A percentile compares a stretch with the other conserved stretches of the same genome.
phyloP scores from a whole-genome alignment of 2,113 vertebrate genomes.

The Raphicerus campestris region DNA sequence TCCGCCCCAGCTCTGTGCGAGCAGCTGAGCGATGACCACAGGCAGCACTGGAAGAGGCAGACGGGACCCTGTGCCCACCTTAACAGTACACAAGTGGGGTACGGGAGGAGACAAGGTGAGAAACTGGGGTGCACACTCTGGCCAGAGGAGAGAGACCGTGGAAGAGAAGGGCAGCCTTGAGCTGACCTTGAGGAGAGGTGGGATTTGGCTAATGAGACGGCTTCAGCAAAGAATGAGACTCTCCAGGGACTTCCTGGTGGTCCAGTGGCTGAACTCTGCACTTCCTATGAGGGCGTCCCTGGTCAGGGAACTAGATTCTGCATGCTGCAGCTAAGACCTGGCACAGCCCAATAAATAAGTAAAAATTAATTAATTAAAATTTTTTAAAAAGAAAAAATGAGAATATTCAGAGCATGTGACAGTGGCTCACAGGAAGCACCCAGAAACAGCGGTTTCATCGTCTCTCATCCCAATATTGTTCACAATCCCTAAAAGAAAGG shows the following conservation, averaged over 20 bases:
- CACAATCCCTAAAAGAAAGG: background rate
- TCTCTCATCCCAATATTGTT: background rate
- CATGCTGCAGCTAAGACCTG: background rate
- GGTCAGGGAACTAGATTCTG: background rate
- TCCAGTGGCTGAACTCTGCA: background rate
- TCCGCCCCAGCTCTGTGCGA: background rate
- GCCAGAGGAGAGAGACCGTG: background rate
- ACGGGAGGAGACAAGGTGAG: background rate
- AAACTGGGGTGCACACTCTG: background rate
- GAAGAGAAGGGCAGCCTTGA: background rate
- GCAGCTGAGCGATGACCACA: background rate
- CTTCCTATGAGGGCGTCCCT: background rate
- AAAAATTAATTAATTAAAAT: background rate
- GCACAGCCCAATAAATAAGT: background rate
- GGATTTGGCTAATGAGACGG: background rate
- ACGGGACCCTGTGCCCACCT: background rate
- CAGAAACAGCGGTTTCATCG: background rate
- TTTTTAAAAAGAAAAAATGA: background rate
- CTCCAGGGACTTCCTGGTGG: background rate
- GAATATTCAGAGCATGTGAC: background rate
- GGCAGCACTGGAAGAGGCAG: background rate
- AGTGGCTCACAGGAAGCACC: background rate
- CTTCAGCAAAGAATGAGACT: background rate
- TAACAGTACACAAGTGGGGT: fast-evolving
- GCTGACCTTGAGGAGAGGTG: background rate